phyloP scores from a whole-genome alignment of 2,888 invertebrate genomes.

The Drosophila ustulata region DNA sequence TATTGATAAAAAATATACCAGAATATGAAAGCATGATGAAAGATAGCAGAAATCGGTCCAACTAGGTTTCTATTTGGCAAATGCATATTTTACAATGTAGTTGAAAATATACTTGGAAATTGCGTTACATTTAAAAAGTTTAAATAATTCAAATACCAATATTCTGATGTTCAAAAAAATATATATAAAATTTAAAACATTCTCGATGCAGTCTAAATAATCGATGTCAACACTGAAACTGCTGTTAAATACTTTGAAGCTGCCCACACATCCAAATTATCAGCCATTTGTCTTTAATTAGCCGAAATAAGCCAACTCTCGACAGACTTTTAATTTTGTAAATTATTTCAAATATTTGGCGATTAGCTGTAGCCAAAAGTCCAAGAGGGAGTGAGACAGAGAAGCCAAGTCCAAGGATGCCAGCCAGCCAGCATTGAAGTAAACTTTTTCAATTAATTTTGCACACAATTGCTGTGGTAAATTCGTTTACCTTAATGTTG shows the following conservation, averaged over 20 bases:
- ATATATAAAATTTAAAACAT: neutral
- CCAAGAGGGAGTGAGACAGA: neutral
- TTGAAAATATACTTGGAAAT: no score
- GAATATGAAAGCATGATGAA: neutral
- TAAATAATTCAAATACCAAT: neutral
- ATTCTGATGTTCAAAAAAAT: neutral
- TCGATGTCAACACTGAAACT: neutral
- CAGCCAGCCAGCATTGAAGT: conserved; percentile 42
- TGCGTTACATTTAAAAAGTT: neutral
- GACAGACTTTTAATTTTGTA: conserved; percentile 48
- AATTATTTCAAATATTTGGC: conserved; percentile 76
- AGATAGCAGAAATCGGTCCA: neutral
- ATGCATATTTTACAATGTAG: neutral
- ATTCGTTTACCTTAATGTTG: conserved; percentile 60
- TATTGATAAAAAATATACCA: neutral
- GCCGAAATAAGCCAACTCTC: conserved; percentile 41
- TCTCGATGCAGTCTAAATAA: no score
- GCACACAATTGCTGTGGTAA: conserved; percentile 59
- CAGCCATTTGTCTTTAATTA: conserved; percentile 44
- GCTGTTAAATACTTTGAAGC: neutral
- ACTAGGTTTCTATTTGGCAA: neutral
- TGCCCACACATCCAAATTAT: conserved; percentile 12
- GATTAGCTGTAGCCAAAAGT: conserved; percentile 52
- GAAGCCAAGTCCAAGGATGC: neutral
- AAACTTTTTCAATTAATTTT: conserved; percentile 79